Evolutionary conservation across 1,140 invertebrate species (phyloP).

Genomic region (Drosophila lini): DNA sequence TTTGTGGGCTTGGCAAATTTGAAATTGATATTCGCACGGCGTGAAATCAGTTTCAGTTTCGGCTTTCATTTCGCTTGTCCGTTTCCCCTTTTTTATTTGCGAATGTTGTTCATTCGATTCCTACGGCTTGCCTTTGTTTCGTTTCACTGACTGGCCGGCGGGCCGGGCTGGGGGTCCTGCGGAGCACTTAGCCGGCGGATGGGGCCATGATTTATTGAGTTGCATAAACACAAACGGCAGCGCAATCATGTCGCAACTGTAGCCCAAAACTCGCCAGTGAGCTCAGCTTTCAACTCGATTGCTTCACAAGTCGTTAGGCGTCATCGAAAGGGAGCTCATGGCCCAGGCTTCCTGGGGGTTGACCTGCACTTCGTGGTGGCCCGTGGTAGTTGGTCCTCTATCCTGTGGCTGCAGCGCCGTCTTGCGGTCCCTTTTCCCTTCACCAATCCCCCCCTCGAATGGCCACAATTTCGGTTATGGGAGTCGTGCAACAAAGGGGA

Average conservation of each 20-base stretch:
- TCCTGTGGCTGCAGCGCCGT: slow-evolving; percentile 41
- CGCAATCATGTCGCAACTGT: slow-evolving; percentile 79
- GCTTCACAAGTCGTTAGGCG: slow-evolving; percentile 81
- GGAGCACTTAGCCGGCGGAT: slow-evolving; percentile 35
- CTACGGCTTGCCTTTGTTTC: slow-evolving; percentile 66
- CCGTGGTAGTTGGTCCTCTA: slow-evolving; percentile 10
- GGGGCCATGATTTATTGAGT: slow-evolving; percentile 82
- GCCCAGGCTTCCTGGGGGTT: slow-evolving; percentile 30
- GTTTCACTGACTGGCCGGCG: slow-evolving; percentile 31
- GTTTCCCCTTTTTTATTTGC: slow-evolving; percentile 46
- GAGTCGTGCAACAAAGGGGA: slow-evolving; percentile 43
- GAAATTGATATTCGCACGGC: slow-evolving; percentile 82
- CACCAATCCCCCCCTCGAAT: slow-evolving; percentile 3
- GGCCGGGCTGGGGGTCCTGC: slow-evolving; percentile 17
- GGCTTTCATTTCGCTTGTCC: slow-evolving; percentile 58
- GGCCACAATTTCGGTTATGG: slow-evolving; percentile 64
- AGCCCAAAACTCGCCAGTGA: slow-evolving; percentile 57
- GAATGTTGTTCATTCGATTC: slow-evolving; percentile 52
- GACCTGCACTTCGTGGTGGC: slow-evolving; percentile 67
- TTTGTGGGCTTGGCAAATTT: slow-evolving; percentile 68
- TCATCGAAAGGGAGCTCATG: slow-evolving; percentile 49
- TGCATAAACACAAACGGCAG: slow-evolving; percentile 84
- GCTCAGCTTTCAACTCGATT: slow-evolving; percentile 83
- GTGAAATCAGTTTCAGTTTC: slow-evolving; percentile 79
- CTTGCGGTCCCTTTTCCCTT: slow-evolving; percentile 19